Evolutionary conservation across 2,113 vertebrate species (phyloP), one percentile per base, ranked within the genome.

Genomic region (Oxygymnocypris stewartii): DNA sequence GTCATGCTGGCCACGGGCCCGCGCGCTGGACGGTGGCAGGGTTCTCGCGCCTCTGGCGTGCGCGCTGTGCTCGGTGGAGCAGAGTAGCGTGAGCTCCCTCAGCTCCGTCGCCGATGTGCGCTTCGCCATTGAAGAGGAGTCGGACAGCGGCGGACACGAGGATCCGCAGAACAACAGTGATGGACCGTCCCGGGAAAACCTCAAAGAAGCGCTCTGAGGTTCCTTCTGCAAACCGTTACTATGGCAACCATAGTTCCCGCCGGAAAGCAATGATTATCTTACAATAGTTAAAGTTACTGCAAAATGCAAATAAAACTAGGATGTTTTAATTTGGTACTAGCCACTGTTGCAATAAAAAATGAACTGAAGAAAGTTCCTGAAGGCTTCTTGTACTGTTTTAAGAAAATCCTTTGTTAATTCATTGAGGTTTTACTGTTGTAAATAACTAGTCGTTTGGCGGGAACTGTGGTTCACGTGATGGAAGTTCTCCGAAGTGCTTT

Each of bases 51-150:
- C 97, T 6, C 92, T 98, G 78, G 96, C 97, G 81, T 99, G 97
- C 0, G 94, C 95, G 31, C 92, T 97, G 86, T 98, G 97, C 93
- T 95, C 95, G 0, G 93, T 96, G 92, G 98, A 98, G 89, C 96
- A 97, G 65, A 97, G 96, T 92, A 99, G 98, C 0, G 90, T 97
- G 73, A 98, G 97, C 90, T 99, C 97, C 0, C 96, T 97, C 81
- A 97, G 97, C 90, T 98, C 97, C 6, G 96, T 96, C 20, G 95
- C 96, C 23, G 98, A 99, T 0, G 93, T 95, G 74, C 97, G 95
- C 89, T 90, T 97, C 90, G 94, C 96, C 88, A 97, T 98, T 77
- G 96, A 98, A 91, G 98, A 98, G 87, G 96, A 97, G 89, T 92
- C 96, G 1, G 96, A 96, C 23, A 90, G 94, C 6, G 96, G 88